phyloP scores from a whole-genome alignment of 2,113 vertebrate species.

The Sinocyclocheilus anophthalmus region DNA sequence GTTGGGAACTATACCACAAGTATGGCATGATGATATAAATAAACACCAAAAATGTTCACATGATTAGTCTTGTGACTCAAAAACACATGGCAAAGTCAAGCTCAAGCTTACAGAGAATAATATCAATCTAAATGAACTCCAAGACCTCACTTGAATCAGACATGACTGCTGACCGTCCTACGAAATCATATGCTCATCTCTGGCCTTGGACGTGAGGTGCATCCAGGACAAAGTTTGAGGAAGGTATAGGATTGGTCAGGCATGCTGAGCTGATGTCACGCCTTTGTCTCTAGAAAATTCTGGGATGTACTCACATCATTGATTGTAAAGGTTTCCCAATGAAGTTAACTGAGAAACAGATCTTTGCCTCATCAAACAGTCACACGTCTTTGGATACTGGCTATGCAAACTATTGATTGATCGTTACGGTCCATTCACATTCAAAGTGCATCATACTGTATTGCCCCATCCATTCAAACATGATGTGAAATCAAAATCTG shows the following conservation, averaged over 20 bases:
- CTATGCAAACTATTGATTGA: too few species aligned
- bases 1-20: background rate
- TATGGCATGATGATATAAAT: conserved; percentile 13
- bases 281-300: too few species aligned
- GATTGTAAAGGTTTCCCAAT: too few species aligned
- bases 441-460: background rate
- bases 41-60: background rate
- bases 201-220: conserved; percentile 23
- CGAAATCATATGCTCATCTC: background rate
- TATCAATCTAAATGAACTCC: background rate
- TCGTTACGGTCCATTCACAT: too few species aligned
- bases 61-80: background rate
- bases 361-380: too few species aligned
- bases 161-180: background rate
- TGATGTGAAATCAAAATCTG: background rate
- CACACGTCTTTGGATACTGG: too few species aligned
- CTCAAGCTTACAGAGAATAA: conserved; percentile 27
- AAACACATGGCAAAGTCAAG: conserved; percentile 1
- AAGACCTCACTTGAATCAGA: conserved; percentile 20
- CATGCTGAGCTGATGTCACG: too few species aligned
- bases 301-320: too few species aligned
- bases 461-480: background rate
- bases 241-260: too few species aligned
- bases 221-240: conserved; percentile 27
- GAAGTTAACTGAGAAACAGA: too few species aligned